Conservation (phyloP, 1,140 invertebrate genomes). For the Drosophila santomea region DNA sequence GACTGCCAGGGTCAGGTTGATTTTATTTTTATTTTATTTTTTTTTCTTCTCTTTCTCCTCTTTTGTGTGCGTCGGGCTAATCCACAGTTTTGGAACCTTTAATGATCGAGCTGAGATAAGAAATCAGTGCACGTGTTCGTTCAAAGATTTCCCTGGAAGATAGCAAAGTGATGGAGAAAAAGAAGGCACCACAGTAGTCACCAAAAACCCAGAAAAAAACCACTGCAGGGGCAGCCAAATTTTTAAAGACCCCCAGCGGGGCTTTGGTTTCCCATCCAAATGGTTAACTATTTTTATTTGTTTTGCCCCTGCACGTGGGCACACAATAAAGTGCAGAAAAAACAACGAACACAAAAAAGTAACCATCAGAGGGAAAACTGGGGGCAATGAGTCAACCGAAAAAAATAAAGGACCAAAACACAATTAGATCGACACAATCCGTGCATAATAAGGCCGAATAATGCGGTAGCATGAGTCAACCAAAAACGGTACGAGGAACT, state of each 20-base stretch:
- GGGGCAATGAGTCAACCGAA: constrained; percentile 70
- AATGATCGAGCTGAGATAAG: constrained; percentile 71
- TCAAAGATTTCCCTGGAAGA: constrained; percentile 63
- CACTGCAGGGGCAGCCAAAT: constrained; percentile 47
- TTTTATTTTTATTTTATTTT: constrained; percentile 46
- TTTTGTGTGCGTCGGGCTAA: constrained; percentile 64
- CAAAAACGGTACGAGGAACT: constrained; percentile 33
- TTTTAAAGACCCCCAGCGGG: constrained; percentile 65
- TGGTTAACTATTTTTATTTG: constrained; percentile 66
- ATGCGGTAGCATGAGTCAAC: constrained; percentile 58
- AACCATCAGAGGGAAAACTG: constrained; percentile 49
- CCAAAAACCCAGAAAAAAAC: constrained; percentile 21
- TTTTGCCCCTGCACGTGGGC: constrained; percentile 73
- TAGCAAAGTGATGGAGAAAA: constrained; percentile 24
- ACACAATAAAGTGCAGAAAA: constrained; percentile 49
- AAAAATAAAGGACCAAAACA: constrained; percentile 65
- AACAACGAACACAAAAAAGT: constrained; percentile 32
- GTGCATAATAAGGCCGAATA: constrained; percentile 68
- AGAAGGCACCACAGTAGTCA: constrained; percentile 68
- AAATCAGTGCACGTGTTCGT: constrained; percentile 80
- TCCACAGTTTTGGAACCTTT: constrained; percentile 69
- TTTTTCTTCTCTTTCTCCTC: constrained; percentile 24
- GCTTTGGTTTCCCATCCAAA: constrained; percentile 73
- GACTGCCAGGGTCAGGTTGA: constrained; percentile 69
- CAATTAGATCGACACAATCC: constrained; percentile 73